Conservation (phyloP, 2,888 invertebrate species). For the Hirtodrosophila trivittata region DNA sequence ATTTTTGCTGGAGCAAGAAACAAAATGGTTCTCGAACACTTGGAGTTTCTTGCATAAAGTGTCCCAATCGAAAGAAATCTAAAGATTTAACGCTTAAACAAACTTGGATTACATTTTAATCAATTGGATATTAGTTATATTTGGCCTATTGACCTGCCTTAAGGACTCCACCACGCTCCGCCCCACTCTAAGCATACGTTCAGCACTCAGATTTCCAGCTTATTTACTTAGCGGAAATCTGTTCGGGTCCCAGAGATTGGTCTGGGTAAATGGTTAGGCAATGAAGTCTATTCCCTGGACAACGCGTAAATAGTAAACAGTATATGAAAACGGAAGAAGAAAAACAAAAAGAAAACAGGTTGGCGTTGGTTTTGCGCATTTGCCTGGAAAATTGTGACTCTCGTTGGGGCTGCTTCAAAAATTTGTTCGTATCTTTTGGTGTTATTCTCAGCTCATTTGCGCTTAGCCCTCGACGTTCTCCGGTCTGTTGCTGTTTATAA, state of each 20-base stretch:
- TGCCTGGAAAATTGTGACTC: conserved; percentile 30
- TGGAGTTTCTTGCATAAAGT: no score
- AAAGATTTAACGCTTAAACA: no score
- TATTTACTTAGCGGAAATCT: conserved; percentile 37
- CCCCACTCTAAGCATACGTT: no score
- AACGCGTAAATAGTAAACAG: conserved; percentile 45
- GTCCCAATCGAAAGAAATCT: no score
- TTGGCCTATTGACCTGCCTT: no score
- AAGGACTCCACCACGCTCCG: neutral
- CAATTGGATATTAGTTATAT: no score
- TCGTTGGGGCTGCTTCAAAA: conserved; percentile 51
- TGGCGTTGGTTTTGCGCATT: conserved; percentile 9
- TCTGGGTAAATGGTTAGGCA: conserved; percentile 30
- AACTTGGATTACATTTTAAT: no score
- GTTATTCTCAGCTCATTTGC: conserved; percentile 38
- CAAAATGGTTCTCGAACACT: no score
- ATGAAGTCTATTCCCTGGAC: conserved; percentile 44
- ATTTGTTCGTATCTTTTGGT: conserved; percentile 2
- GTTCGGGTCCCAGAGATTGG: conserved; percentile 11
- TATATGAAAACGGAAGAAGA: conserved; percentile 33
- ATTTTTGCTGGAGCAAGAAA: no score
- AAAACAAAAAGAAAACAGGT: conserved; percentile 20
- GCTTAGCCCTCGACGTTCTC: conserved; percentile 18
- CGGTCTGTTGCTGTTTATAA: conserved; percentile 34
- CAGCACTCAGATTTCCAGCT: conserved; percentile 4